A percentile compares a stretch with the other conserved stretches of the same genome.
Evolutionary conservation across 2,113 vertebrate genomes (phyloP).

Genomic region (Psittacula cyanocephala): DNA sequence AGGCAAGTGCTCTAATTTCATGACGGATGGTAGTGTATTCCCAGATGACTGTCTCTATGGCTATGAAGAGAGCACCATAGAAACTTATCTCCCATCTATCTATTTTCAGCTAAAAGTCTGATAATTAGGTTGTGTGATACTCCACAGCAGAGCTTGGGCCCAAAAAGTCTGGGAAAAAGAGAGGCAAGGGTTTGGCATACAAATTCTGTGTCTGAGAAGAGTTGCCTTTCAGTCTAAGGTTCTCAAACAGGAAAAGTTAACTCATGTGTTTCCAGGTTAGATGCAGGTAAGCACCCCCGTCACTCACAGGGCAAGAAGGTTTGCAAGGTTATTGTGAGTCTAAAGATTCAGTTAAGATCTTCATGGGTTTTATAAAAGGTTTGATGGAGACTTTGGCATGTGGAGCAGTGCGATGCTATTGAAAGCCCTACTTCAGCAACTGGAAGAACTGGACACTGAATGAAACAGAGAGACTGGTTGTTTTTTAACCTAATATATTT

Average conservation of each 20-base stretch:
- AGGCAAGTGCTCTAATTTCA: slow-evolving; percentile 12
- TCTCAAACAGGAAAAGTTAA: background rate
- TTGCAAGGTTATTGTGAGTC: background rate
- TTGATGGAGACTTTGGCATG: background rate
- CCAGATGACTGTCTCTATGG: background rate
- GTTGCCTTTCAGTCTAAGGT: background rate
- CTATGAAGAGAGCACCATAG: background rate
- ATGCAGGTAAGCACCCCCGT: background rate
- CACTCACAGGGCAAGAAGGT: background rate
- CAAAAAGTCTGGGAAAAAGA: background rate
- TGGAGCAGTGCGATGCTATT: background rate
- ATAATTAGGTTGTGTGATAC: background rate
- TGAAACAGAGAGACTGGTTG: background rate
- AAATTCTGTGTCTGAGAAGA: background rate
- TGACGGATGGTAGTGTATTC: background rate
- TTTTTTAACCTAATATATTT: background rate
- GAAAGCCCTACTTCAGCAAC: background rate
- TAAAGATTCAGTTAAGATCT: background rate
- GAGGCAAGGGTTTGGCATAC: background rate
- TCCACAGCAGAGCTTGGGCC: background rate
- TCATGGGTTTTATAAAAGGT: background rate
- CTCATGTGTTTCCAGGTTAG: background rate
- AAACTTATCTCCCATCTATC: background rate
- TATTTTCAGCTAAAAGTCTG: background rate
- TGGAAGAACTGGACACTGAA: background rate